Conservation (phyloP, 2,888 invertebrate genomes). For the Oxycera nigricornis region DNA sequence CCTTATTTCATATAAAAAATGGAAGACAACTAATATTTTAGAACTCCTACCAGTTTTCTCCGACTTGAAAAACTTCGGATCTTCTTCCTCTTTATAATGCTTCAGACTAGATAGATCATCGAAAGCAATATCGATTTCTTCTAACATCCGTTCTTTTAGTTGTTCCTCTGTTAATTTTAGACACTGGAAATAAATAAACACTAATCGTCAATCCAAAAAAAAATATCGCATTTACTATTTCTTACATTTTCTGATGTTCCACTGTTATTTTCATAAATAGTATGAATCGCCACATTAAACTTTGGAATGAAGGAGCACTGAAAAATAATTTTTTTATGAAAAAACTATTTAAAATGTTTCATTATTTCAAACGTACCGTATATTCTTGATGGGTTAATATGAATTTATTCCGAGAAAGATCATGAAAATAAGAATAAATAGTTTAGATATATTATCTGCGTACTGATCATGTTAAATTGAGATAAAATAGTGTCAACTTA, state of each 20-base stretch:
- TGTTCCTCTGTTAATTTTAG: slow-evolving; percentile 76
- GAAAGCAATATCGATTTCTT: slow-evolving; percentile 85
- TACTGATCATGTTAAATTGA: no score
- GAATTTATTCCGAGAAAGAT: no score
- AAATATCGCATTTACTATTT: neutral
- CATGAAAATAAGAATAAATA: no score
- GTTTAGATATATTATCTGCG: no score
- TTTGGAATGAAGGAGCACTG: slow-evolving; percentile 92
- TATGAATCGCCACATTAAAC: slow-evolving; percentile 84
- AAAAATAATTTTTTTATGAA: no score
- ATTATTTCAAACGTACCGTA: neutral
- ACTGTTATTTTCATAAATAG: slow-evolving; percentile 88
- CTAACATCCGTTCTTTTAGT: slow-evolving; percentile 75
- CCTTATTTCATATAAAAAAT: neutral
- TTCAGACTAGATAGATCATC: slow-evolving; percentile 80
- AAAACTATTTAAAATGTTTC: neutral
- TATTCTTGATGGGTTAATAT: no score
- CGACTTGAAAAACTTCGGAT: slow-evolving; percentile 84
- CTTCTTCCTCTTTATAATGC: slow-evolving; percentile 90
- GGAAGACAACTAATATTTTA: neutral
- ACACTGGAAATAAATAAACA: slow-evolving; percentile 67
- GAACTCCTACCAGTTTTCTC: slow-evolving; percentile 67
- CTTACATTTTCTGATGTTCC: slow-evolving; percentile 87
- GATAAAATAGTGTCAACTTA: no score
- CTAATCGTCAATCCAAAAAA: neutral